Evolutionary conservation across 1,140 invertebrate genomes (phyloP), one percentile per base, ranked within the genome.

Genomic region (Trypoxylus dichotomus): DNA sequence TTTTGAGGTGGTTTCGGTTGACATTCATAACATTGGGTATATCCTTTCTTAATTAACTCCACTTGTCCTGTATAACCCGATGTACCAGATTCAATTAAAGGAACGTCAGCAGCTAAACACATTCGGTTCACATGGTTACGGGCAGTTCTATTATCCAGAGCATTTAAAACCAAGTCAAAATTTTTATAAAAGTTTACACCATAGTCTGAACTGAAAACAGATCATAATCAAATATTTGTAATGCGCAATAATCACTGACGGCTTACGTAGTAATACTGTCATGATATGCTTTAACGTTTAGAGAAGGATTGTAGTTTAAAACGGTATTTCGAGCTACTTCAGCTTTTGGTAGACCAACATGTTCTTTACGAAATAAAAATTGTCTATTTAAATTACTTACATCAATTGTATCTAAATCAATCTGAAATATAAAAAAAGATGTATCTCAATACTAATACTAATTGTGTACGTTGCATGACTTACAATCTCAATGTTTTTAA

Each of bases 361-460:
- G 98, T 84, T 98, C 93, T 83, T 97, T 97, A 84, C 97, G 94
- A 85, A 99, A 99, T 2, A 99, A 86, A 88, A 99, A 99, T 86
- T 99, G 98, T 15, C 98, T 90, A 86, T 99, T 99, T 42, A 99
- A 89, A 86, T 99, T 99, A 86, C 96, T 98, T n/a, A 99, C 94
- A 89, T 99, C 98, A 85, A 99, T 99, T 2, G 97, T 99, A 86
- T 99, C 98, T 83, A 99, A 90, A 90, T 99, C 98, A 88, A 99
- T 98, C 97, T 99, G 72, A 76, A 80, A 32, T 29, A 54, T 74
- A 77, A 21, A 32, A 0, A 37, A 37, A 37, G 5, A 37, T 37
- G 10, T 76, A 32, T 37, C 76, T 24, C 15, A 15, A 72, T 47
- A 63, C 27, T 37, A 24, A 21, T 8, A 5, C 32, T 37, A 29